Evolutionary conservation across 2,888 invertebrate species (phyloP).

Genomic region (Epirrhoe tristata): DNA sequence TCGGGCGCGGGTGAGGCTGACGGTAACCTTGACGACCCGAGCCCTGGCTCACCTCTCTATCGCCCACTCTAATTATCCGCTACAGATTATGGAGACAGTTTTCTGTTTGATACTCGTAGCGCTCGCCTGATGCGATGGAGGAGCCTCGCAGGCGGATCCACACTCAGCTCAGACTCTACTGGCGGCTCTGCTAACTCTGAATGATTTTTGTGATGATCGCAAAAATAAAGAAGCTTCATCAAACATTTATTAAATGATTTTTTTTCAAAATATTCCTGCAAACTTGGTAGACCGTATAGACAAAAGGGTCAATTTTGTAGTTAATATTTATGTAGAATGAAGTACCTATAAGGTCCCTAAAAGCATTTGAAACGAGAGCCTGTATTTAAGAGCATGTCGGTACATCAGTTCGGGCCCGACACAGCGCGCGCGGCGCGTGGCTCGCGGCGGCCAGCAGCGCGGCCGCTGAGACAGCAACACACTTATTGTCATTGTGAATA

Average conservation of each 20-base stretch:
- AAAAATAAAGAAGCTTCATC: neutral
- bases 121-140: neutral
- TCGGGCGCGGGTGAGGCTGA: neutral
- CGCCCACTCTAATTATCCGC: conserved; percentile 5
- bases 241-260: no score
- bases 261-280: no score
- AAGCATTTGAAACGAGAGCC: neutral
- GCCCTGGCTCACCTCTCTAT: neutral
- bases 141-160: neutral
- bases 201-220: neutral
- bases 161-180: neutral
- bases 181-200: no score
- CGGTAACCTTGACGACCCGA: neutral
- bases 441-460: neutral
- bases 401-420: conserved; percentile 4
- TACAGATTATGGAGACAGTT: conserved; percentile 6
- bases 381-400: neutral
- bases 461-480: neutral
- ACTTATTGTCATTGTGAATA: conserved; percentile 7
- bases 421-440: conserved; percentile 5
- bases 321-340: neutral
- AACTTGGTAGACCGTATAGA: no score
- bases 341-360: neutral
- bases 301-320: no score
- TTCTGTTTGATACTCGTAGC: conserved; percentile 7